Evolutionary conservation across 2,888 invertebrate species (phyloP).

Genomic region (Proisotoma minuta): DNA sequence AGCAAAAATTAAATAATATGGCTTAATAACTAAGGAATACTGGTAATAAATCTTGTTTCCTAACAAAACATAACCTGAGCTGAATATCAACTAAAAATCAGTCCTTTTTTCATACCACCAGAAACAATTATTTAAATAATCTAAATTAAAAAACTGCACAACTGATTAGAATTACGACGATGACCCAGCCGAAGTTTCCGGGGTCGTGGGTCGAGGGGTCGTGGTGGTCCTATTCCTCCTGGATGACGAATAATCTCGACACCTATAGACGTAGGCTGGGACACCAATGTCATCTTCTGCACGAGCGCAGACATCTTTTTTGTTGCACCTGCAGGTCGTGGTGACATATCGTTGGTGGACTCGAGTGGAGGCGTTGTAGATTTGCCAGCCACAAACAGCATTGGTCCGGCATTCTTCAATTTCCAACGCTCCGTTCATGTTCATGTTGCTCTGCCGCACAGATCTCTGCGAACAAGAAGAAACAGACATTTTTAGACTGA

Average conservation of each 20-base stretch:
- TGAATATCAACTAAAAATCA: too few species aligned
- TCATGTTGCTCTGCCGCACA: conserved; percentile 9
- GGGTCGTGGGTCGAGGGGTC: conserved; percentile 20
- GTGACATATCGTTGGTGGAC: conserved; percentile 57
- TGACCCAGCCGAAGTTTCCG: conserved; percentile 4
- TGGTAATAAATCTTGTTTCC: too few species aligned
- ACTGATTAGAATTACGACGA: too few species aligned
- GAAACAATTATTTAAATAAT: too few species aligned
- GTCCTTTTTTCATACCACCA: too few species aligned
- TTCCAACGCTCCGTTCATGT: conserved; percentile 1
- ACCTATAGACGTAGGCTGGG: conserved; percentile 59
- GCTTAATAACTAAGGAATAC: too few species aligned
- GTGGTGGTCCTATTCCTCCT: conserved; percentile 29
- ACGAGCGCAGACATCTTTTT: conserved; percentile 54
- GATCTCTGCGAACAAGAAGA: conserved; percentile 12
- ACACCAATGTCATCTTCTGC: conserved; percentile 59
- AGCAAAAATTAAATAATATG: too few species aligned
- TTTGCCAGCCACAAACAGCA: conserved; percentile 61
- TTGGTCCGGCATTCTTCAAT: conserved; percentile 49
- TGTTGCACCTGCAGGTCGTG: conserved; percentile 59
- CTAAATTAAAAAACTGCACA: too few species aligned
- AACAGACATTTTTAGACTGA: too few species aligned
- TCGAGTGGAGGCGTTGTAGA: conserved; percentile 56
- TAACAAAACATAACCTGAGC: too few species aligned
- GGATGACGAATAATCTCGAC: conserved; percentile 49